Percentiles rank a stretch among this genome's conserved stretches.
phyloP scores from a whole-genome alignment of 1,140 invertebrate genomes.

The Drosophila bifasciata region DNA sequence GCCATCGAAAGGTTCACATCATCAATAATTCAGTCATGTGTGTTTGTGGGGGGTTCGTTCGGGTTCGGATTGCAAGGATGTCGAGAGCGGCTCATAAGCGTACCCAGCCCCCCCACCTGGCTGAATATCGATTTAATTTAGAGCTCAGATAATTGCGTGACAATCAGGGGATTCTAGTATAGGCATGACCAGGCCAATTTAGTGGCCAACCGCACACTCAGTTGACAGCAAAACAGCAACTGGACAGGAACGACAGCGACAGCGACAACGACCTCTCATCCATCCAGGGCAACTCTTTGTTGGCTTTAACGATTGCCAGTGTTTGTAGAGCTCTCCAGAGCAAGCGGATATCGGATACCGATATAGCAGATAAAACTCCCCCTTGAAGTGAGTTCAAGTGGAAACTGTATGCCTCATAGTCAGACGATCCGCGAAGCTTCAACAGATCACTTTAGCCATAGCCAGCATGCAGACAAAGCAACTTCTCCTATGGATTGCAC shows the following conservation, averaged over 20 bases:
- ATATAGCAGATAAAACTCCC: conserved; percentile 34
- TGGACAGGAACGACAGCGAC: conserved; percentile 23
- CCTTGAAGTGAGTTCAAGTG: conserved; percentile 3
- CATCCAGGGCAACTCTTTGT: neutral
- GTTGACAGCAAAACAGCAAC: conserved; percentile 44
- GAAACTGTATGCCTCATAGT: conserved; percentile 4
- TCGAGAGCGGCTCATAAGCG: conserved; percentile 15
- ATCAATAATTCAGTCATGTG: conserved; percentile 63
- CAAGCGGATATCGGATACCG: conserved; percentile 28
- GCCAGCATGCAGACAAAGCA: conserved; percentile 33
- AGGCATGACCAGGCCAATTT: conserved; percentile 49
- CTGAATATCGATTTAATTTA: conserved; percentile 71
- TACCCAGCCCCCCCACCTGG: too few relatives aligned
- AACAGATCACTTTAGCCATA: conserved; percentile 23
- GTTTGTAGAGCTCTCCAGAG: conserved; percentile 55
- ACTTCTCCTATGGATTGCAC: conserved; percentile 32
- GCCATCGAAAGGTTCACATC: conserved; percentile 61
- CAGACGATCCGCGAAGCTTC: conserved; percentile 18
- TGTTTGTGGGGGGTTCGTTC: neutral
- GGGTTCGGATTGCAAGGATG: conserved; percentile 12
- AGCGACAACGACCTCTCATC: conserved; percentile 10
- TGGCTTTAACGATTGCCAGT: conserved; percentile 1
- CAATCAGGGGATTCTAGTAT: conserved; percentile 62
- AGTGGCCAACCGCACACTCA: conserved; percentile 46
- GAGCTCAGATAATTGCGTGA: conserved; percentile 75